Evolutionary conservation across 2,888 invertebrate genomes (phyloP).

Genomic region (Eupeodes luniger): DNA sequence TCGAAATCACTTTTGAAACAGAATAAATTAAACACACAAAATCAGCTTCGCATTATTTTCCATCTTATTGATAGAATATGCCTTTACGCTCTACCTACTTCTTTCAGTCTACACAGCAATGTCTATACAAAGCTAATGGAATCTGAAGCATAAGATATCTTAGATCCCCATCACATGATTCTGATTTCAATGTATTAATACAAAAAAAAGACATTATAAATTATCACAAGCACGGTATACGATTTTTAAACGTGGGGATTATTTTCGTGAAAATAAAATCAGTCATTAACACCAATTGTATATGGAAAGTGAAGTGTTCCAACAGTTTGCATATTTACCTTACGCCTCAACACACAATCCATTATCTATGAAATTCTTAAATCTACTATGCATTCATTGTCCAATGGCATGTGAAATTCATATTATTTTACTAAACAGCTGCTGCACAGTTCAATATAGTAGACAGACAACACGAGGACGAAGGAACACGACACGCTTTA

Average conservation of each 20-base stretch:
- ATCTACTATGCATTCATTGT: conserved; percentile 31
- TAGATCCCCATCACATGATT: too few species aligned
- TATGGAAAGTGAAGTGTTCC: background rate
- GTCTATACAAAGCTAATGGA: too few species aligned
- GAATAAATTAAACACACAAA: too few species aligned
- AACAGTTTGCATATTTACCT: conserved; percentile 29
- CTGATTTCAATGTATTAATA: too few species aligned
- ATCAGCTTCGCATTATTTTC: too few species aligned
- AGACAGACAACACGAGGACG: background rate
- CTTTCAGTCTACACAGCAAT: too few species aligned
- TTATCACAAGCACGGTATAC: too few species aligned
- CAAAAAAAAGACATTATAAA: too few species aligned
- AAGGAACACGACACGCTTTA: background rate
- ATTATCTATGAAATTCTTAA: conserved; percentile 4
- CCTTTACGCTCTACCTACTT: too few species aligned
- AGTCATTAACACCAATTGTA: conserved; percentile 37
- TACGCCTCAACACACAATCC: conserved; percentile 30
- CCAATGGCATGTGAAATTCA: conserved; percentile 32
- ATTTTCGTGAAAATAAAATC: background rate
- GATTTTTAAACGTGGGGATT: background rate
- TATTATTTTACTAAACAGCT: background rate
- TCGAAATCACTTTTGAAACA: too few species aligned
- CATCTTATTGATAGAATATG: too few species aligned
- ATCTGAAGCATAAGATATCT: too few species aligned
- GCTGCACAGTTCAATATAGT: background rate